Percentiles rank a stretch among this genome's conserved stretches.
Evolutionary conservation across 2,888 invertebrate species (phyloP).

Genomic region (Rotaria socialis): DNA sequence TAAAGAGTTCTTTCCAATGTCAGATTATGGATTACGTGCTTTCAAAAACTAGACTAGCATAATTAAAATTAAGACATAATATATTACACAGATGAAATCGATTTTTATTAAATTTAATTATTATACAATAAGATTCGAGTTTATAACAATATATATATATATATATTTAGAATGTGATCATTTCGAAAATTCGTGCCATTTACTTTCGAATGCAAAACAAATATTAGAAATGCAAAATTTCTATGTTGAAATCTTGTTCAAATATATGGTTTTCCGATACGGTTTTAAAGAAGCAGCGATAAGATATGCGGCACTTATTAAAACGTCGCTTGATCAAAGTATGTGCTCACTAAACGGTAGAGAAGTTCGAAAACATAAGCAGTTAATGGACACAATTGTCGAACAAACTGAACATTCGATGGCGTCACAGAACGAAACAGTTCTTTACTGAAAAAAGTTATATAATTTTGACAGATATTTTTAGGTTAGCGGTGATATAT

Average conservation of each 20-base stretch:
- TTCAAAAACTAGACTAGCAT: too few species aligned
- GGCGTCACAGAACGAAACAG: not conserved
- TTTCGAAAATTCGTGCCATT: not conserved
- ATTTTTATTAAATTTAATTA: too few species aligned
- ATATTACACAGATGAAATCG: too few species aligned
- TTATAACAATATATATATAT: not conserved
- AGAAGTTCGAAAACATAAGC: not conserved
- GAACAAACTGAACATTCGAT: not conserved
- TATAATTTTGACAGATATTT: too few species aligned
- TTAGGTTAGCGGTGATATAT: too few species aligned
- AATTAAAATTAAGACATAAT: too few species aligned
- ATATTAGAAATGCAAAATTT: not conserved
- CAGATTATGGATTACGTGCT: too few species aligned
- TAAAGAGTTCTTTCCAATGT: too few species aligned
- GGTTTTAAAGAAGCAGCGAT: not conserved
- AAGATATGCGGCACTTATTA: not conserved
- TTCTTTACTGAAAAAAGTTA: too few species aligned
- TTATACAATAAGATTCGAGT: too few species aligned
- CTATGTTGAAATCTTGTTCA: not conserved
- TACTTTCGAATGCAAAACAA: not conserved
- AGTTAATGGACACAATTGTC: not conserved
- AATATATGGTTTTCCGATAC: not conserved
- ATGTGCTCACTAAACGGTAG: not conserved
- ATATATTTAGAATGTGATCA: not conserved
- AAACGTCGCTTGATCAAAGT: not conserved